Percentiles rank a stretch among this genome's conserved stretches.
phyloP scores from a whole-genome alignment of 2,797 vertebrate genomes.

The Falco naumanni region DNA sequence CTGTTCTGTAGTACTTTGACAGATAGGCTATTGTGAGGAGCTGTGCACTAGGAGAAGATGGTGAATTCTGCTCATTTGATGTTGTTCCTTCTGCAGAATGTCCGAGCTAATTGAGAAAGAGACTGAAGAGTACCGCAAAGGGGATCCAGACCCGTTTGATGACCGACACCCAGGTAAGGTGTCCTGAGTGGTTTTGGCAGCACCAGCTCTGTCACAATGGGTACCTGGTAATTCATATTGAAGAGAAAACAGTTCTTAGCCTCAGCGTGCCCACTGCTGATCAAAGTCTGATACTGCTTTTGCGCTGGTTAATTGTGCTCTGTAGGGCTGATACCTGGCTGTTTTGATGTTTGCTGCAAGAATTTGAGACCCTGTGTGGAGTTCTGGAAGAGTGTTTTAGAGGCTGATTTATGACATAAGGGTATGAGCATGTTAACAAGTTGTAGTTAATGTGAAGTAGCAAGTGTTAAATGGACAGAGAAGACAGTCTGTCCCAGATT shows the following conservation, averaged over 20 bases:
- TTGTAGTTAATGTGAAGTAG: neutral
- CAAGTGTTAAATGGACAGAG: neutral
- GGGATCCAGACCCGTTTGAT: conserved; percentile 98
- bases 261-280: neutral
- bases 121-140: conserved; percentile 98
- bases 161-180: conserved; percentile 94
- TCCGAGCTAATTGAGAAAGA: conserved; percentile 98
- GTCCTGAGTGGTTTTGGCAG: neutral
- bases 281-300: neutral
- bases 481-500: neutral
- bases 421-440: neutral
- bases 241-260: neutral
- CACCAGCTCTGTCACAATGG: neutral
- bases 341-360: neutral
- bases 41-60: neutral
- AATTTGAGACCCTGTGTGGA: neutral
- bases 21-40: neutral
- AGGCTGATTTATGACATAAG: neutral
- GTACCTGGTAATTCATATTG: neutral
- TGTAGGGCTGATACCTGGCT: neutral
- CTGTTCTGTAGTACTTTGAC: neutral
- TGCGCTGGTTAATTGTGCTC: neutral
- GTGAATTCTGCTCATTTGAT: neutral
- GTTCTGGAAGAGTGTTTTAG: neutral
- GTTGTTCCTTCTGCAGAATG: conserved; percentile 82